Base-by-base conservation (phyloP, 2,113 vertebrate species). In the Grantiella picta region DNA sequence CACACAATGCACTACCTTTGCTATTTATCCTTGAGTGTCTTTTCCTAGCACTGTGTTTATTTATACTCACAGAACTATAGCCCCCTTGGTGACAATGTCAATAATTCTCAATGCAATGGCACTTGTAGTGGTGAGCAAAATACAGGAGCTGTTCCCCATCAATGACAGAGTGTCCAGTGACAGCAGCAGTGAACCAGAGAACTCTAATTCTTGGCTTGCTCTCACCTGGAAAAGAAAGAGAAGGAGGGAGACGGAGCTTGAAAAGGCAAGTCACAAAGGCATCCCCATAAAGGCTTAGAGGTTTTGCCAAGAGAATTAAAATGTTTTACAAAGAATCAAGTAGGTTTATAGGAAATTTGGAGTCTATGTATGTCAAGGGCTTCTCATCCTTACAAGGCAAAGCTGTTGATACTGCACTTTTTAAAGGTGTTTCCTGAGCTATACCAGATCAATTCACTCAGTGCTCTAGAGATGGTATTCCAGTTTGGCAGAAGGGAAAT, bases 171-270 rank as follows among this genome's bases (percentile, higher is more conserved):
- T 40, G 31, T 72, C 63, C 53, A 52, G 68, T 24, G 42, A 35
- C 0, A 0, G 14, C 0, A 21, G 38, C 60, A 66, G 15, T 0
- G 0, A 35, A 33, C 44, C 68, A 63, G 53, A 54, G 45, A 83
- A 18, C 63, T 59, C 4, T 2, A 66, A 29, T 80, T 59, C 56
- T 77, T 90, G 47, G 25, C 70, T 89, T 79, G 28, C 19, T 75
- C 20, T 89, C 44, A 53, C 20, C 70, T 68, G 50, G 59, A 92
- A 77, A 83, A 90, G 35, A 75, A 94, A 59, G 0, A 5, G 72
- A 64, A 92, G 35, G 27, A 91, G 15, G 23, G 21, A 79, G 50
- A 50, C 0, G 3, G 45, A 82, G 66, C 54, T 93, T 44, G n/a
- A 27, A 70, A 82, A 61, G 47, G 24, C 59, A 85, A 86, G 28